Evolutionary conservation across 1,140 invertebrate species (phyloP).

Genomic region (Catajapyx aquilonaris): DNA sequence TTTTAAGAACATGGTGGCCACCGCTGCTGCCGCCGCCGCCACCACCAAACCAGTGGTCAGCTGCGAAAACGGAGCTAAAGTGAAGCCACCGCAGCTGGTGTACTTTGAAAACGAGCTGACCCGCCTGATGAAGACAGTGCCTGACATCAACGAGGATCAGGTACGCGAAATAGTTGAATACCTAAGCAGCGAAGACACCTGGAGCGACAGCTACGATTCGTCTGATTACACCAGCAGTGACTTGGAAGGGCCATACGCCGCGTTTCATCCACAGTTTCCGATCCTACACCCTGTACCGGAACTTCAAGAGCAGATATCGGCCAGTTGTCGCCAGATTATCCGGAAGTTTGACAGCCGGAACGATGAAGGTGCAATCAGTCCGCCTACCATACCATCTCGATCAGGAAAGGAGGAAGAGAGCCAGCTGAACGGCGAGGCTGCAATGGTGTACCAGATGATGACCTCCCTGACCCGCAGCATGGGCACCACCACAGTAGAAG

Average conservation of each 20-base stretch:
- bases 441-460: slow-evolving; percentile 60
- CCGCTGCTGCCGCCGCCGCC: slow-evolving; percentile 19
- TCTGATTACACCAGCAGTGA: slow-evolving; percentile 78
- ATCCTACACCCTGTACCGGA: slow-evolving; percentile 36
- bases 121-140: slow-evolving; percentile 75
- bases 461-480: slow-evolving; percentile 59
- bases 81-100: slow-evolving; percentile 58
- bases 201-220: slow-evolving; percentile 78
- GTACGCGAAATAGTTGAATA: slow-evolving; percentile 80
- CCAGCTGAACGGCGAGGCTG: slow-evolving; percentile 44
- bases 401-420: not conserved
- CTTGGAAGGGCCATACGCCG: slow-evolving; percentile 40
- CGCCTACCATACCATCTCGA: slow-evolving; percentile 12
- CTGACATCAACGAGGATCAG: slow-evolving; percentile 70
- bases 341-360: slow-evolving; percentile 50
- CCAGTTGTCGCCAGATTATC: slow-evolving; percentile 69
- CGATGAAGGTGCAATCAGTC: slow-evolving; percentile 19
- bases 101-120: slow-evolving; percentile 77
- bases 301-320: slow-evolving; percentile 62
- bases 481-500: slow-evolving; percentile 24
- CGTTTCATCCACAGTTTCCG: slow-evolving; percentile 13
- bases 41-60: slow-evolving; percentile 1
- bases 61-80: slow-evolving; percentile 13
- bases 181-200: slow-evolving; percentile 72
- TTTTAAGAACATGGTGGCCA: slow-evolving; percentile 57